Base-by-base conservation (phyloP, 2,888 invertebrate genomes). In the Mycalesis mineus region DNA sequence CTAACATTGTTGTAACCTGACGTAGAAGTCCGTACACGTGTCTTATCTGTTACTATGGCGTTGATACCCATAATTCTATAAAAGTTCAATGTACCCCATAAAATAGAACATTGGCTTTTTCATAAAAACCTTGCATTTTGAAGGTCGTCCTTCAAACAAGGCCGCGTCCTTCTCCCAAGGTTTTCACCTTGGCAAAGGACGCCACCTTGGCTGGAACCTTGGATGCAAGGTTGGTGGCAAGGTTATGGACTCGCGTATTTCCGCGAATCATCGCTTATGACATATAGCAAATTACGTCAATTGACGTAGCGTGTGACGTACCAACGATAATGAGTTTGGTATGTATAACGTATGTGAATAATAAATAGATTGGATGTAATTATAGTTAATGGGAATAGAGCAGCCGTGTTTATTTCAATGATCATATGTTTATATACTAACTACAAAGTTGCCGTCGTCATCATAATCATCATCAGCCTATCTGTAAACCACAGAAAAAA, bases 161-260 rank as follows among this genome's bases (percentile, higher is more conserved):
- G 79, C 63, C 63, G 49, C 55, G 57, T 57, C 67, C 72, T 68
- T 68, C 69, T 67, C 51, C 65, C 68, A 65, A 77, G 77, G 77
- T 59, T 55, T 45, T 49, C 41, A 57, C 60, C 60, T 60, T 60
- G 48, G 56, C 31, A 41, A 40, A 57, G 62, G 58, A 62, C 62
- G 47, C 45, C 47, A 68, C 61, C 52, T 70, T 74, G 69, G 61
- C 51, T 57, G 53, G 37, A 59, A 61, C 68, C 65, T 66, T 64
- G 63, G 42, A 45, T 14, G 40, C 65, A 68, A 70, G 70, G 70
- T 71, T 64, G 57, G 56, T 48, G 31, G 57, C 62, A 60, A 62
- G 62, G 62, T 60, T 60, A 60, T 48, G 14, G 50, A 52, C 52
- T 52, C 31, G 48, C 45, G 51, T 52, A 52, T 52, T 57, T 52